phyloP scores from a whole-genome alignment of 2,113 vertebrate species.

The Xiphophorus couchianus region DNA sequence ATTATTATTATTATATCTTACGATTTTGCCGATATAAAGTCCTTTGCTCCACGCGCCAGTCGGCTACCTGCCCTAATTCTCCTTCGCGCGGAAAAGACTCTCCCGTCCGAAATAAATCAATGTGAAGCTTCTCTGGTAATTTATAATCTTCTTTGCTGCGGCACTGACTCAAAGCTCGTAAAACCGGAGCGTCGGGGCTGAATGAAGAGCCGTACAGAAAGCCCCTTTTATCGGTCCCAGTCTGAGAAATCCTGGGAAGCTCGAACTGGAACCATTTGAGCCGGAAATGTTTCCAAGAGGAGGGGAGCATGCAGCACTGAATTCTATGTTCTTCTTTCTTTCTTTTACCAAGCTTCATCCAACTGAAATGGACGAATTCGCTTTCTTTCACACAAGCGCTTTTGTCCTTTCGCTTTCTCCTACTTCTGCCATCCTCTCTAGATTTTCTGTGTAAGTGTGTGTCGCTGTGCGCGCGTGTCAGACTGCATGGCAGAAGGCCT shows the following conservation, averaged over 20 bases:
- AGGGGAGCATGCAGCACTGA: conserved; percentile 1
- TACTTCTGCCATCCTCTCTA: neutral
- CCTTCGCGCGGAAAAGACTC: conserved; percentile 63
- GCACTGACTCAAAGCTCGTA: conserved; percentile 60
- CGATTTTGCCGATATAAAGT: conserved; percentile 4
- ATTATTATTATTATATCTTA: conserved; percentile 42
- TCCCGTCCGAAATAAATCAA: conserved; percentile 74
- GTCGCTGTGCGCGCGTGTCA: conserved; percentile 9
- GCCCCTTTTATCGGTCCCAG: conserved; percentile 1
- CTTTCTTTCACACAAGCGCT: conserved; percentile 55
- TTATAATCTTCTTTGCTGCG: conserved; percentile 65
- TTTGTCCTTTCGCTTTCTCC: conserved; percentile 24
- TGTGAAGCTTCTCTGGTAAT: conserved; percentile 63
- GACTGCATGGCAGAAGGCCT: conserved; percentile 5
- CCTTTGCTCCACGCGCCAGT: conserved; percentile 15
- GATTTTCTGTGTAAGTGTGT: neutral
- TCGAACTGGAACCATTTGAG: conserved; percentile 53
- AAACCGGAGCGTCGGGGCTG: conserved; percentile 64
- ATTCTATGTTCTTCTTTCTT: neutral
- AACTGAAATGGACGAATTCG: conserved; percentile 52
- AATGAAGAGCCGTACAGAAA: conserved; percentile 49
- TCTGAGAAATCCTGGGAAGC: conserved; percentile 25
- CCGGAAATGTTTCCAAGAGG: conserved; percentile 51
- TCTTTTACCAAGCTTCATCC: conserved; percentile 31
- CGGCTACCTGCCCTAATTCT: conserved; percentile 51